Evolutionary conservation across 1,140 invertebrate genomes (phyloP).

Genomic region (Marisa cornuarietis): DNA sequence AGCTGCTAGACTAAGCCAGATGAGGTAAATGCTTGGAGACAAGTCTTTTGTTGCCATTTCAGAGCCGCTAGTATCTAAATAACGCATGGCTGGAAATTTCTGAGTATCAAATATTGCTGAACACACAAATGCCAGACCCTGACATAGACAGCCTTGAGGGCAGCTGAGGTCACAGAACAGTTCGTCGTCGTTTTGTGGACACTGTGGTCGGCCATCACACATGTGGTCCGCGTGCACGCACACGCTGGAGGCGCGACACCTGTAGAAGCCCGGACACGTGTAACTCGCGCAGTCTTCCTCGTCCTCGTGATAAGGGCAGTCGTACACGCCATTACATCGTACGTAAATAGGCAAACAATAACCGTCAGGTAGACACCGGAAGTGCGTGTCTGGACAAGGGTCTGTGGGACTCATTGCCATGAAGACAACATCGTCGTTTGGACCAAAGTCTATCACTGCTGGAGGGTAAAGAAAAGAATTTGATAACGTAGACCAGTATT

Average conservation of each 20-base stretch:
- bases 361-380: not conserved
- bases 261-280: constrained; percentile 20
- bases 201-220: constrained; percentile 10
- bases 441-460: not conserved
- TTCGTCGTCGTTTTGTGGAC: constrained; percentile 23
- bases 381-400: not conserved
- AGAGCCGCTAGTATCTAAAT: not conserved
- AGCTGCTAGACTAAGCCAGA: not conserved
- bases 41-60: not conserved
- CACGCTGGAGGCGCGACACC: constrained; percentile 4
- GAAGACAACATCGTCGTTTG: not conserved
- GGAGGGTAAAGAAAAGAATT: not conserved
- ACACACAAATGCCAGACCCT: constrained; percentile 4
- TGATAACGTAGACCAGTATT: not conserved
- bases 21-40: not conserved
- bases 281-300: not conserved
- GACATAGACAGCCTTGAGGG: constrained; percentile 34
- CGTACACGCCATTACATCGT: constrained; percentile 6
- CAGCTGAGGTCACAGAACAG: constrained; percentile 13
- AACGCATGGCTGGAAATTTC: not conserved
- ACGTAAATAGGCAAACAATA: not conserved
- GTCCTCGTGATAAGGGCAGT: not conserved
- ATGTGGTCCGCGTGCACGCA: constrained; percentile 14
- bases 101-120: not conserved
- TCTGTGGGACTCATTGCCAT: not conserved